Percentiles rank a stretch among this genome's conserved stretches.
These are phyloP conservation scores for Sphinx pinastri DNA, from an alignment of 2,888 invertebrate species.

Conservation along the genomic window DNA sequence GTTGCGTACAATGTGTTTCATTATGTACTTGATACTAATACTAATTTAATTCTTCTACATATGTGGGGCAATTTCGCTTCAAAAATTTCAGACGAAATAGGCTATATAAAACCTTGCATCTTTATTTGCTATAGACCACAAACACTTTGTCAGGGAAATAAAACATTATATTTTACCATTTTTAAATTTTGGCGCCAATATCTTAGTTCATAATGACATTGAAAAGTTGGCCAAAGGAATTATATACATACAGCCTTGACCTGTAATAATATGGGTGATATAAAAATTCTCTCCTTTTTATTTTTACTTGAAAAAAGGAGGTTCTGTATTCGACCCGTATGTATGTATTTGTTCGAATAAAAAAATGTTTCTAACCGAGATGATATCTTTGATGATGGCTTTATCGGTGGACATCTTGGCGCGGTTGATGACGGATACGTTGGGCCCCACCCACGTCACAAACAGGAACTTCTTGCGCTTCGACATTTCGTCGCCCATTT, in stretches of 20 bases:
- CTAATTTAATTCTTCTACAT: too few relatives aligned
- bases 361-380: slow-evolving; percentile 84
- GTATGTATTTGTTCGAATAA: neutral
- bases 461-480: slow-evolving; percentile 91
- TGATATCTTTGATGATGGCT: slow-evolving; percentile 89
- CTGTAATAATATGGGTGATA: neutral
- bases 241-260: neutral
- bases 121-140: too few relatives aligned
- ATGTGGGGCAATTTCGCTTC: too few relatives aligned
- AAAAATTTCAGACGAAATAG: too few relatives aligned
- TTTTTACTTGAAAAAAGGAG: too few relatives aligned
- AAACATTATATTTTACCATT: too few relatives aligned
- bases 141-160: too few relatives aligned
- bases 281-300: too few relatives aligned
- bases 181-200: neutral
- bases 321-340: too few relatives aligned
- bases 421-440: slow-evolving; percentile 89
- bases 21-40: neutral
- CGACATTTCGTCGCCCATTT: slow-evolving; percentile 93
- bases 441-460: slow-evolving; percentile 90
- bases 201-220: neutral
- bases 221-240: neutral
- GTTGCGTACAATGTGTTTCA: neutral
- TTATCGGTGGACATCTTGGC: slow-evolving; percentile 94
- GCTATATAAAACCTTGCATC: too few relatives aligned